Evolutionary conservation across 2,113 vertebrate genomes (phyloP), one percentile per base, ranked within the genome.

Genomic region (Nerophis lumbriciformis): DNA sequence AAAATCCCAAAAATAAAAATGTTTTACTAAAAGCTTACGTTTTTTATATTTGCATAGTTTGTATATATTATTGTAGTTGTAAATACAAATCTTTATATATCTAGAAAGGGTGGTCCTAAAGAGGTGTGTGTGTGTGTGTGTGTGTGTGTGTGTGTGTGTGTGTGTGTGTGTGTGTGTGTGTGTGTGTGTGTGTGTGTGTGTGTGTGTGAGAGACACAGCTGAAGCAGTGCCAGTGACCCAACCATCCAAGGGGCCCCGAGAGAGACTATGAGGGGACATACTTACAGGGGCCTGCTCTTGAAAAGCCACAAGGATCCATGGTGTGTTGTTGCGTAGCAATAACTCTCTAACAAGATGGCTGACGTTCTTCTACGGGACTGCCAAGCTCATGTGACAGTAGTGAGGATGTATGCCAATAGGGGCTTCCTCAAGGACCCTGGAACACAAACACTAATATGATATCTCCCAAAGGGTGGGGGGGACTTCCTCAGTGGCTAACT

Each of bases 391-490:
- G 76, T 79, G 72, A 66, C 84, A 58, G 78, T 82, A 83, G 55
- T 63, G 73, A 49, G 84, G 70, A 81, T 72, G 83, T 87, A 83
- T 81, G 80, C 82, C 61, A 39, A 6, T 42, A 76, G 53, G 72
- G 75, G 72, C 68, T 72, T 64, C 69, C 84, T 75, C 79, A 80
- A 84, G 82, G 73, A 76, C 80, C 78, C 39, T 66, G 68, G 44
- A 75, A 78, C 68, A 74, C 64, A 79, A 82, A 85, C 79, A 82
- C 65, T 81, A 83, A 83, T 28, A 51, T 82, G 76, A 84, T 78
- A 77, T 60, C 68, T 28, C 38, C 54, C 47, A 48, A 70, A 48
- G 50, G 15, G 65, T 61, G 36, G 59, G 66, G 61, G 42, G 37
- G 50, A 50, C 69, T 77, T 85, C 63, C 35, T 71, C 68, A 65